Percentiles rank a stretch among this genome's conserved stretches.
These are phyloP conservation scores for Aphaenogaster rudis DNA, from an alignment of 1,140 invertebrate species.

Conservation along the genomic window DNA sequence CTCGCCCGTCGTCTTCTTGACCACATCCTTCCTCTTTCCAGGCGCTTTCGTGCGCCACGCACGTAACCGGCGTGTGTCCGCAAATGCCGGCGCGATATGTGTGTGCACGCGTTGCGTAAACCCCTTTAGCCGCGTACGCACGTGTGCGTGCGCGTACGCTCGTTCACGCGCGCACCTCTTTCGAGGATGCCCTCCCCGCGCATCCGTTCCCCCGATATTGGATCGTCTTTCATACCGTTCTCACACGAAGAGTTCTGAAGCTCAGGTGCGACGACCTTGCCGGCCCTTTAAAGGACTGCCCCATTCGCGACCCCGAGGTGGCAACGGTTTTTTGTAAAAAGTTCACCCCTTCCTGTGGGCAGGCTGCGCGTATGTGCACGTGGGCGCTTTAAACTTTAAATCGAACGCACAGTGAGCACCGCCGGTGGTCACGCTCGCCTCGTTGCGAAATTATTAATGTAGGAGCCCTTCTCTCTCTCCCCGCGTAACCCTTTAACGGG, in stretches of 20 bases:
- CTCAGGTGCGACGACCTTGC: slow-evolving; percentile 81
- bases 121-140: neutral
- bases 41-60: slow-evolving; percentile 64
- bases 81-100: neutral
- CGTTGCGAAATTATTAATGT: slow-evolving; percentile 37
- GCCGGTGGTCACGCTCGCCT: slow-evolving; percentile 35
- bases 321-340: slow-evolving; percentile 72
- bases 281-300: slow-evolving; percentile 78
- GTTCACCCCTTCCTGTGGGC: neutral
- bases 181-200: slow-evolving; percentile 8
- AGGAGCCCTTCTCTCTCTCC: neutral
- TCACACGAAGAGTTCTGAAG: slow-evolving; percentile 77
- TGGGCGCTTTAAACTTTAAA: slow-evolving; percentile 59
- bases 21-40: slow-evolving; percentile 81
- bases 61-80: slow-evolving; percentile 39
- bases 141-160: neutral
- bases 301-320: slow-evolving; percentile 53
- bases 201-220: slow-evolving; percentile 53
- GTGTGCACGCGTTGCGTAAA: slow-evolving; percentile 41
- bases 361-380: neutral
- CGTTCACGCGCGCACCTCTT: slow-evolving; percentile 43
- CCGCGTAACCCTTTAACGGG: neutral
- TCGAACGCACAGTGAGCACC: slow-evolving; percentile 28
- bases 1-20: slow-evolving; percentile 72
- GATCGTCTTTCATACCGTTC: slow-evolving; percentile 82